phyloP scores from a whole-genome alignment of 2,888 invertebrate genomes.

The Leucophenga maculata region DNA sequence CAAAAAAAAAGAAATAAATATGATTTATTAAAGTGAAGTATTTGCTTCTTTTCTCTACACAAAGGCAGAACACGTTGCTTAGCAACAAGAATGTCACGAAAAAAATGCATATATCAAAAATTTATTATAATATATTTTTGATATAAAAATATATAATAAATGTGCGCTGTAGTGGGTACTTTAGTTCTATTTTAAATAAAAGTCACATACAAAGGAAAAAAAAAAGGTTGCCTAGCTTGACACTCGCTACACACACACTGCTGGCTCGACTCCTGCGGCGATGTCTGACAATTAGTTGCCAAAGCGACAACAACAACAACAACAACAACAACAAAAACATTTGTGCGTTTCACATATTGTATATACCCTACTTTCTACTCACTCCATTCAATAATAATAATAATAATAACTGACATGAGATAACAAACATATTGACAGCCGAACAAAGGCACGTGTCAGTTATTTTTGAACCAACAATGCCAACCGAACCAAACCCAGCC shows the following conservation, averaged over 20 bases:
- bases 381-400: slow-evolving; percentile 44
- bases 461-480: slow-evolving; percentile 41
- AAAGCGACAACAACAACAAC: slow-evolving; percentile 61
- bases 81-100: neutral
- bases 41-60: neutral
- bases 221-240: neutral
- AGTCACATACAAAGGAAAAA: slow-evolving; percentile 11
- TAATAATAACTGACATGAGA: slow-evolving; percentile 36
- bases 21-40: slow-evolving; percentile 13
- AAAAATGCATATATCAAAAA: neutral
- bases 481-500: neutral
- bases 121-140: no score
- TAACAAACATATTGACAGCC: slow-evolving; percentile 23
- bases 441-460: slow-evolving; percentile 53
- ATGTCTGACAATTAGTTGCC: slow-evolving; percentile 58
- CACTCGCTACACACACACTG: no score
- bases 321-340: slow-evolving; percentile 53
- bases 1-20: neutral
- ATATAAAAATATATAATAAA: slow-evolving; percentile 7
- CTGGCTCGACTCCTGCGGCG: no score
- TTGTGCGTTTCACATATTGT: slow-evolving; percentile 37
- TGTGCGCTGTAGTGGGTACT: neutral
- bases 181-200: slow-evolving; percentile 13
- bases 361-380: slow-evolving; percentile 34
- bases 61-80: neutral